Evolutionary conservation across 2,113 vertebrate species (phyloP).

Genomic region (Poeciliopsis turrubarensis): DNA sequence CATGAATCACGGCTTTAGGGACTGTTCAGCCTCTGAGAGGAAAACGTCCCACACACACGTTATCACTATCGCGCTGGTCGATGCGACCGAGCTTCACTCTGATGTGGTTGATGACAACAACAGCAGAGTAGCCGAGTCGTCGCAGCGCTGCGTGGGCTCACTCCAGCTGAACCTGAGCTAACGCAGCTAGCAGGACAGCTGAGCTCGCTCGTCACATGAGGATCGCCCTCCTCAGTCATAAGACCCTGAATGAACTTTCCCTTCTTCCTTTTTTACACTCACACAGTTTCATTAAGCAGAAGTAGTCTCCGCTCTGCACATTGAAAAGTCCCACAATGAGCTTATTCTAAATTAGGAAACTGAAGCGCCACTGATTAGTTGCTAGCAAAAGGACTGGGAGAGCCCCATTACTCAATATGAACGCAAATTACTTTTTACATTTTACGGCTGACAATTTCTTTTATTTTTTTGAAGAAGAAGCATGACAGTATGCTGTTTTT

Average conservation of each 20-base stretch:
- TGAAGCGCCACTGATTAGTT: constrained; percentile 1
- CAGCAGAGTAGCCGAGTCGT: constrained; percentile 27
- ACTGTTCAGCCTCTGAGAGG: constrained; percentile 32
- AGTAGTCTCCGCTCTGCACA: background rate
- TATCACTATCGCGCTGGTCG: constrained; percentile 50
- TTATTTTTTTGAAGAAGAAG: constrained; percentile 8
- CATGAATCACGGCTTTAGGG: constrained; percentile 62
- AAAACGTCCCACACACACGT: constrained; percentile 27
- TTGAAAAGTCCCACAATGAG: background rate
- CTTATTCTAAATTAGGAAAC: constrained; percentile 19
- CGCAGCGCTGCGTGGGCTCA: constrained; percentile 23
- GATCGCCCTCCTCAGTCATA: constrained; percentile 22
- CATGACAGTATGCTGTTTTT: background rate
- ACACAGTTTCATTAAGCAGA: constrained; percentile 13
- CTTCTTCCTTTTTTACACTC: background rate
- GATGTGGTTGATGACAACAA: constrained; percentile 54
- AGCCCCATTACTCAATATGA: constrained; percentile 32
- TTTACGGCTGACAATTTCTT: background rate
- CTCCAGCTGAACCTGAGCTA: constrained; percentile 16
- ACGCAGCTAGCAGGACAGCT: constrained; percentile 5
- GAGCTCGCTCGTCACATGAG: constrained; percentile 29
- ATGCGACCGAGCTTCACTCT: constrained; percentile 32
- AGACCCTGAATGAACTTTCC: constrained; percentile 38
- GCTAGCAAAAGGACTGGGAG: constrained; percentile 17
- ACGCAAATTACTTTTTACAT: background rate